phyloP scores from a whole-genome alignment of 2,888 invertebrate genomes.

The Steromphala cineraria region DNA sequence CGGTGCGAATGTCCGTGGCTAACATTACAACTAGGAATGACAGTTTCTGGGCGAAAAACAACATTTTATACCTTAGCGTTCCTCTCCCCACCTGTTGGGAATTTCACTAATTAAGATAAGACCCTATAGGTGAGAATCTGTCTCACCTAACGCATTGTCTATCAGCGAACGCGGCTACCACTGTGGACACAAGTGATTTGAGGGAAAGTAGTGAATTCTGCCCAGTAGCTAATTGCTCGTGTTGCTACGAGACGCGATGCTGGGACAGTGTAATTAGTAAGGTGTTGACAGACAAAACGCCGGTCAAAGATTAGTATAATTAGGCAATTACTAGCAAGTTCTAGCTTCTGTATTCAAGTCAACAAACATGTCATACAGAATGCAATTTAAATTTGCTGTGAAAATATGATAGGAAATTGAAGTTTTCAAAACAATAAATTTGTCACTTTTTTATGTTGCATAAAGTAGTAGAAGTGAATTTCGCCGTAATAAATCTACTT shows the following conservation, averaged over 20 bases:
- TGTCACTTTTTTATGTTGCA: no score
- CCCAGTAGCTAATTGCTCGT: not conserved
- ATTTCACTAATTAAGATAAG: slow-evolving; percentile 17
- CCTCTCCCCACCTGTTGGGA: slow-evolving; percentile 10
- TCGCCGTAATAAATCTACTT: no score
- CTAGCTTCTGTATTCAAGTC: no score
- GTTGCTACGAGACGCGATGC: not conserved
- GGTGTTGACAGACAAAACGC: not conserved
- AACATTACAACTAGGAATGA: slow-evolving; percentile 3
- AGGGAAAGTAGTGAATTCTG: not conserved
- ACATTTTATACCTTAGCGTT: not conserved
- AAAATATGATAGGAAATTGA: no score
- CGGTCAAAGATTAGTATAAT: not conserved
- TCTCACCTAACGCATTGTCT: not conserved
- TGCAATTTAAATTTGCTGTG: no score
- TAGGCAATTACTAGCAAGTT: not conserved
- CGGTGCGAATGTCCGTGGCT: not conserved
- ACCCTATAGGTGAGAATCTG: slow-evolving; percentile 12
- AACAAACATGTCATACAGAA: no score
- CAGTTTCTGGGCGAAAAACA: slow-evolving; percentile 1
- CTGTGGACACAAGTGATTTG: slow-evolving; percentile 8
- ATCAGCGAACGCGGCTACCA: not conserved
- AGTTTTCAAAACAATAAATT: no score
- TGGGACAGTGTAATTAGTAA: not conserved
- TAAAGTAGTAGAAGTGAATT: no score